Evolutionary conservation across 2,888 invertebrate species (phyloP), one percentile per base, ranked within the genome.

Genomic region (Drosophila barbarae): DNA sequence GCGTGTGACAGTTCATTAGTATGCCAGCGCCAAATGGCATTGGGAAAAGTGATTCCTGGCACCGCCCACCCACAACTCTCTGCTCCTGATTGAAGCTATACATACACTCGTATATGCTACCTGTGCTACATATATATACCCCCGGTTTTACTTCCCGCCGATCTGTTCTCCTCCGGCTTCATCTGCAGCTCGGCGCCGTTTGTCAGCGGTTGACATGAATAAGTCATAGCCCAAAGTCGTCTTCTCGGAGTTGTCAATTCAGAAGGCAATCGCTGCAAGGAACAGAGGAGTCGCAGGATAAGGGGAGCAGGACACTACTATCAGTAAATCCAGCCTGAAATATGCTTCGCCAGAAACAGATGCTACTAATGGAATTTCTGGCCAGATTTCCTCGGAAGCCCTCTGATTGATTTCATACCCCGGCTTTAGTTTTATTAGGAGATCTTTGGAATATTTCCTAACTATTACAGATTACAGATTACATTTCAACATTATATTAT

Each of bases 141-240:
- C 10, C 10, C 47, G 8, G n/a, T 6, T 3, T 7, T 15, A 8
- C n/a, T n/a, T 7, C n/a, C 35, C 3, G 1, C n/a, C 13, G 15
- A 9, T 18, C 42, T 6, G 41, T 54, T 13, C 21, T 41, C 41
- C 50, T 70, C 50, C 21, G 28, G 44, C 65, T 65, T 50, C 66
- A 39, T 18, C 58, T 52, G 55, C 68, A 63, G 59, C 54, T 69
- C 56, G 47, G 18, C 67, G 76, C 76, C 78, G 79, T 81, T 78
- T 78, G 74, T 78, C 79, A 78, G 67, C 69, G 56, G 71, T 65
- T 79, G 83, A 74, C 82, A 82, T 82, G 77, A 82, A 82, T 79
- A 79, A 78, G 82, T 78, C 82, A 82, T 82, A 69, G 72, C 61
- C 69, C 56, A 67, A 46, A 64, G 39, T 46, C 38, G 32, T 39